Percentiles rank a stretch among this genome's conserved stretches.
These are phyloP conservation scores for Heliconius aoede DNA, from an alignment of 2,888 invertebrate species.

Conservation along the genomic window DNA sequence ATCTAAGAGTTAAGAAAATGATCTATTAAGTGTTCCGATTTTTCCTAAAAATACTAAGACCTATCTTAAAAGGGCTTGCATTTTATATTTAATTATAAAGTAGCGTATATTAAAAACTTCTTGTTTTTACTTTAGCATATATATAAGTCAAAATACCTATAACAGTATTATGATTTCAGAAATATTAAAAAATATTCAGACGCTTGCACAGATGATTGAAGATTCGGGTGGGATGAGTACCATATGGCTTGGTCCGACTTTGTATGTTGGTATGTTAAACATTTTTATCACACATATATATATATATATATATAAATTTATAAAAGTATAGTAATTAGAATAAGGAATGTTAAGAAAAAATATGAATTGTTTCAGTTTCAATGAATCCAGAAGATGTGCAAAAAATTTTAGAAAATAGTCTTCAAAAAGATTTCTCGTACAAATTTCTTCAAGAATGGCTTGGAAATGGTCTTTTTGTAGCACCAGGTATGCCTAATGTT, in stretches of 20 bases:
- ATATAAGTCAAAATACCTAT: background rate
- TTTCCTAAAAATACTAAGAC: background rate
- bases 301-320: too few species aligned
- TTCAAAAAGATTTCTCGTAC: conserved; percentile 70
- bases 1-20: too few species aligned
- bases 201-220: conserved; percentile 53
- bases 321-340: background rate
- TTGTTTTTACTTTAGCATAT: background rate
- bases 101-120: too few species aligned
- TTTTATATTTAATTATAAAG: too few species aligned
- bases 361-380: conserved; percentile 56
- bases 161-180: conserved; percentile 51
- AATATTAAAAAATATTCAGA: conserved; percentile 60
- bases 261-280: conserved; percentile 62
- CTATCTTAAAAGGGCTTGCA: too few species aligned
- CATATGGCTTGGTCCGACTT: conserved; percentile 68
- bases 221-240: conserved; percentile 56
- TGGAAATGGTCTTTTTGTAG: conserved; percentile 72
- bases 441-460: conserved; percentile 68
- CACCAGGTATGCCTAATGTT: conserved; percentile 59
- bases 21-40: too few species aligned
- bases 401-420: conserved; percentile 66
- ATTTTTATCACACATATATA: background rate
- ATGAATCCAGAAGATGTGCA: conserved; percentile 68
- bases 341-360: background rate